Conservation (phyloP, 2,797 vertebrate species). For the Cichlasoma orientale region DNA sequence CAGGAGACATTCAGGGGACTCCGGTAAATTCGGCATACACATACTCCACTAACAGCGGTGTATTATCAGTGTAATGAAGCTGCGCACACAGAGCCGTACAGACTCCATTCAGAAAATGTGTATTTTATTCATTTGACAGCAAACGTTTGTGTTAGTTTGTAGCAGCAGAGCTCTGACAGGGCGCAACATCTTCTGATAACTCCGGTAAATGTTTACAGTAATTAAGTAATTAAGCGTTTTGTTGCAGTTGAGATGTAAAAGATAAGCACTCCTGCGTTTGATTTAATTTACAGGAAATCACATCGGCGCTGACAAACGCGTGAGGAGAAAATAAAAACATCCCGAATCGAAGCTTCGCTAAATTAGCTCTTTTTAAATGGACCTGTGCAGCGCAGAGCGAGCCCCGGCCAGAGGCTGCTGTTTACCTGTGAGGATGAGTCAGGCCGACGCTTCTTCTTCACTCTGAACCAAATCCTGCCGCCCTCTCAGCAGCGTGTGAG, state of each 20-base stretch:
- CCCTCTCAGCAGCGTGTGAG: neutral
- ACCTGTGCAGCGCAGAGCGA: neutral
- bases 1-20: too few species aligned
- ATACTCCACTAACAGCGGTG: too few species aligned
- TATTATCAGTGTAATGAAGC: too few species aligned
- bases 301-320: neutral
- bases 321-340: neutral
- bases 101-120: too few species aligned
- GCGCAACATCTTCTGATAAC: neutral
- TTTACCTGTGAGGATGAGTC: slow-evolving; percentile 62
- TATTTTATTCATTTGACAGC: neutral
- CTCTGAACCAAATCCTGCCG: neutral
- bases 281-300: neutral
- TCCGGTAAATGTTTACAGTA: neutral
- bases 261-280: neutral
- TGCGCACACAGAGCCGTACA: too few species aligned
- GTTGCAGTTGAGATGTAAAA: neutral
- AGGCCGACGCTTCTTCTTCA: slow-evolving; percentile 13
- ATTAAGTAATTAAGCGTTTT: neutral
- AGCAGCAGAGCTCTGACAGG: neutral
- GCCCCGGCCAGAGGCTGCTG: too few species aligned
- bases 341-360: too few species aligned
- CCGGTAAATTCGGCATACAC: too few species aligned
- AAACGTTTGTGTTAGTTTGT: fast-evolving
- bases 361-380: neutral